A percentile compares a stretch with the other conserved stretches of the same genome.
phyloP scores from a whole-genome alignment of 2,113 vertebrate species.

The Megaleporinus macrocephalus region DNA sequence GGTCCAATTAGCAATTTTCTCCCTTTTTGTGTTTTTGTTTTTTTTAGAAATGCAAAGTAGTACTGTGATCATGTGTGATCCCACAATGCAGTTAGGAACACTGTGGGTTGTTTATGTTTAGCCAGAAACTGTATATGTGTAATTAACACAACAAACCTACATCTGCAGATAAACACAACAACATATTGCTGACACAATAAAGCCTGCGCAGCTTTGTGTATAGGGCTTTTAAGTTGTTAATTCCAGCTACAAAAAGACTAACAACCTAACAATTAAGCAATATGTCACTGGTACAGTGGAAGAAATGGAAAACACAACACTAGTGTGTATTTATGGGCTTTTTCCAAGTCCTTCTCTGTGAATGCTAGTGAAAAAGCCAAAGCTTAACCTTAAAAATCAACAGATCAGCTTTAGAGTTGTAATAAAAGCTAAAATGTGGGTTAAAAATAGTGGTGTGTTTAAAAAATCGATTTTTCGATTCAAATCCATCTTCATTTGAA shows the following conservation, averaged over 20 bases:
- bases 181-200: background rate
- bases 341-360: background rate
- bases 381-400: too few relatives aligned
- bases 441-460: too few relatives aligned
- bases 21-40: background rate
- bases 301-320: background rate
- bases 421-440: too few relatives aligned
- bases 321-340: background rate
- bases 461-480: too few relatives aligned
- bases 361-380: background rate
- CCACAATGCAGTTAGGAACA: background rate
- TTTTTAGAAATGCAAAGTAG: conserved; percentile 30
- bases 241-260: background rate
- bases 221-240: background rate
- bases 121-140: background rate
- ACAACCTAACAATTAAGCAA: conserved; percentile 2
- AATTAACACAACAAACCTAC: background rate
- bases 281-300: background rate
- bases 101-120: background rate
- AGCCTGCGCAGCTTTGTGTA: background rate
- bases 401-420: too few relatives aligned
- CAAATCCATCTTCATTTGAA: too few relatives aligned
- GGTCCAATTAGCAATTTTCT: conserved; percentile 22
- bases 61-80: background rate
- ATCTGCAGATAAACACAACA: background rate